Base-by-base conservation (phyloP, 2,888 invertebrate species). In the Tricholauxania praeusta region DNA sequence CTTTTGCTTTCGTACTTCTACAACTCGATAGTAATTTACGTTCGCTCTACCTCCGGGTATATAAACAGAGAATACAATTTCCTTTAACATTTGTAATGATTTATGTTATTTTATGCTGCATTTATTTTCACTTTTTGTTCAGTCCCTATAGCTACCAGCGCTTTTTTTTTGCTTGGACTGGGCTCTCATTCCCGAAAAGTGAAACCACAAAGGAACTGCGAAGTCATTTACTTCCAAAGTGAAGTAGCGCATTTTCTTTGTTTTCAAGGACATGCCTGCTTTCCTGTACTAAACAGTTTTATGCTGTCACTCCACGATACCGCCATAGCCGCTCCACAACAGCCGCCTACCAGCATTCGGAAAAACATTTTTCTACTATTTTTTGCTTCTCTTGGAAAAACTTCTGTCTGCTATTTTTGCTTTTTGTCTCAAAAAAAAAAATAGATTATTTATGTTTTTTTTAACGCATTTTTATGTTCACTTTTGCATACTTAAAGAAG, bases 81-180 rank as follows among this genome's bases (percentile, higher is more conserved):
- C 64, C 64, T 19, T 19, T 49, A 49, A 51, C 14, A 39, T 47
- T 63, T 51, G 51, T 64, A 51, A 28, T 64, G 14, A 64, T 64
- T 64, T 64, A 64, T 64, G 64, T 17, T 22, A 64, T 64, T 64
- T 64, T 64, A 22, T 64, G 22, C 51, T 51, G 64, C 64, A 28
- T 64, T 49, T 49, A 51, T 64, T 64, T 64, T 64, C 64, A 64
- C 64, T 64, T 52, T 64, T 64, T 39, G 39, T 39, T 39, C 8
- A 10, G 22, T 22, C 64, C 6, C 39, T 48, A 64, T 22, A 7
- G 22, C 51, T 32, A 28, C 51, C 39, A 39, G 39, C 6, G 39
- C 39, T 2, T 39, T 39, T 39, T 39, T 10, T 39, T 39, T 39
- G 2, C 2, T 39, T 39, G 39, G 39, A 10, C 39, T 39, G 39